Percentiles rank a stretch among this genome's conserved stretches.
These are phyloP conservation scores for Coregonus suidteri DNA, from an alignment of 2,797 vertebrate genomes.

Conservation along the genomic window DNA sequence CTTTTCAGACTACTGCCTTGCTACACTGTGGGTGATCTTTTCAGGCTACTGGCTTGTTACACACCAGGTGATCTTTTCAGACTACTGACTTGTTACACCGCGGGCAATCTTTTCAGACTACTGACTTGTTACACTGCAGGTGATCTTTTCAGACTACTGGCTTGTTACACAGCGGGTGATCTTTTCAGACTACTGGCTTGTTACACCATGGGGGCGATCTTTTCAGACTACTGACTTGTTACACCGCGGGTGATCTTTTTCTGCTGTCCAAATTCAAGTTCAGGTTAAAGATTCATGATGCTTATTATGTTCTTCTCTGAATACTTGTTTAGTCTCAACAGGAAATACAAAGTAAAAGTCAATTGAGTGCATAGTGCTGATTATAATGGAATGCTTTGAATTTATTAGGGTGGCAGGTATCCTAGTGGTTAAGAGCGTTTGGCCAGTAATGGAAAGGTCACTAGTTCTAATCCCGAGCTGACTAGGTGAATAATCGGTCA, in stretches of 20 bases:
- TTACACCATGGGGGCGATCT: not conserved
- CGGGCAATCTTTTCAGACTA: not conserved
- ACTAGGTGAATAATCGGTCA: no score
- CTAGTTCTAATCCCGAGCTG: no score
- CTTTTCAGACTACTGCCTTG: not conserved
- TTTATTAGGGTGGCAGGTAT: not conserved
- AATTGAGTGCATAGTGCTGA: not conserved
- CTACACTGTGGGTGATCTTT: not conserved
- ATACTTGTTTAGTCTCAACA: not conserved
- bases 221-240: not conserved
- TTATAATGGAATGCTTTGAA: not conserved
- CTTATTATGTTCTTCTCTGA: not conserved
- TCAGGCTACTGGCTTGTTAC: not conserved
- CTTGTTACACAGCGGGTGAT: no score
- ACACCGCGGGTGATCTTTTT: not conserved
- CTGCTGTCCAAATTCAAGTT: not conserved
- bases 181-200: not conserved
- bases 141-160: not conserved
- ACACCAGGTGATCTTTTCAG: not conserved
- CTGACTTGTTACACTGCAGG: not conserved
- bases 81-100: not conserved
- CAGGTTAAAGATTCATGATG: not conserved
- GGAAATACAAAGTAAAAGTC: not conserved
- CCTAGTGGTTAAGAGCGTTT: no score
- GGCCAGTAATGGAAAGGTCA: no score